Evolutionary conservation across 2,797 vertebrate species (phyloP).

Genomic region (Gymnoscopelus microlampas): DNA sequence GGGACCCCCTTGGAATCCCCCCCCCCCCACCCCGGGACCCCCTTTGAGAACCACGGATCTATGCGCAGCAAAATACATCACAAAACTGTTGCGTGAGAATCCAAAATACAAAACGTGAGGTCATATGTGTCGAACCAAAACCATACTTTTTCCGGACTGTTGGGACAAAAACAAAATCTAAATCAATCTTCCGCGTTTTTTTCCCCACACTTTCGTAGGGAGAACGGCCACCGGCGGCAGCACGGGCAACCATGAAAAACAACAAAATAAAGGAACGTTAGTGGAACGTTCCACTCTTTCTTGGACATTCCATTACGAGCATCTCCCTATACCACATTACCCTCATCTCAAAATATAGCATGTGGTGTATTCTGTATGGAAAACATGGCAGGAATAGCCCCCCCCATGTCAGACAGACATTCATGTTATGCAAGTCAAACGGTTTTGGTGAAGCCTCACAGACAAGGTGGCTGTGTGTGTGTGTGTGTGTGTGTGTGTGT

Average conservation of each 20-base stretch:
- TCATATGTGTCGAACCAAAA: too few relatives aligned
- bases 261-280: conserved; percentile 69
- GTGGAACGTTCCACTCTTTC: conserved; percentile 69
- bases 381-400: conserved; percentile 54
- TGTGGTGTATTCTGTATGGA: conserved; percentile 61
- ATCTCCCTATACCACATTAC: conserved; percentile 77
- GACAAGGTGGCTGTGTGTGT: conserved; percentile 8
- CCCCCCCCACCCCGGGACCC: too few relatives aligned
- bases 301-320: conserved; percentile 53
- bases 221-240: conserved; percentile 53
- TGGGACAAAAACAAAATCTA: too few relatives aligned
- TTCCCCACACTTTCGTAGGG: conserved; percentile 21
- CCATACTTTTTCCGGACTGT: too few relatives aligned
- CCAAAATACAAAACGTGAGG: too few relatives aligned
- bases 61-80: too few relatives aligned
- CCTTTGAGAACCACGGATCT: too few relatives aligned
- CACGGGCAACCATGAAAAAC: conserved; percentile 50
- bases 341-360: conserved; percentile 60
- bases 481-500: too few relatives aligned
- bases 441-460: conserved; percentile 35
- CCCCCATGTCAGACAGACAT: conserved; percentile 23
- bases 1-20: too few relatives aligned
- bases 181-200: not conserved
- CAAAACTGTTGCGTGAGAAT: too few relatives aligned
- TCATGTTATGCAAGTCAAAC: conserved; percentile 47